A percentile compares a stretch with the other conserved stretches of the same genome.
Conservation (phyloP, 2,888 invertebrate genomes). For the Ochropleura plecta region DNA sequence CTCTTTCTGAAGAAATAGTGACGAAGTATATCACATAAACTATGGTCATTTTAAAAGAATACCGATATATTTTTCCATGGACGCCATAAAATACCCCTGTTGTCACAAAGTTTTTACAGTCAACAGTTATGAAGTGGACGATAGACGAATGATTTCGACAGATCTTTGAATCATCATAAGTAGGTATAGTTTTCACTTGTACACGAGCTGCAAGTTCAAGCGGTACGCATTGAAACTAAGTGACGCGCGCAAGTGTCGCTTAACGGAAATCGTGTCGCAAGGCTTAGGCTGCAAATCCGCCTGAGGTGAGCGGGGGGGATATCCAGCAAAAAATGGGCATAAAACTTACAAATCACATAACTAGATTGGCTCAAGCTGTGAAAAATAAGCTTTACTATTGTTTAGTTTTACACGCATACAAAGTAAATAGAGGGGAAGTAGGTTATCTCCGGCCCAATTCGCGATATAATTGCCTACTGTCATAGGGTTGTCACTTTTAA, state of each 20-base stretch:
- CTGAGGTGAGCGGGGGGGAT: no score
- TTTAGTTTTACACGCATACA: no score
- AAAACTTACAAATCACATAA: no score
- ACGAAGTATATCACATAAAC: slow-evolving; percentile 9
- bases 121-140: not conserved
- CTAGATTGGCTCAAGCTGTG: no score
- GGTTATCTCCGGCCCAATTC: no score
- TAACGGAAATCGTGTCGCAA: not conserved
- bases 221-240: not conserved
- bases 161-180: not conserved
- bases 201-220: not conserved
- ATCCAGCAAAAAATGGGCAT: no score
- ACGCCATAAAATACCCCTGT: slow-evolving; percentile 21
- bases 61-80: slow-evolving; percentile 21
- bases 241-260: not conserved
- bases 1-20: slow-evolving; percentile 31
- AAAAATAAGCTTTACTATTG: no score
- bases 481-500: no score
- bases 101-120: slow-evolving; percentile 18
- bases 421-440: no score
- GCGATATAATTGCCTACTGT: no score
- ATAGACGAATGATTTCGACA: not conserved
- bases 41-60: not conserved
- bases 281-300: no score
- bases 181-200: not conserved